Base-by-base conservation (phyloP, 1,140 invertebrate species). In the Penaeus vannamei region DNA sequence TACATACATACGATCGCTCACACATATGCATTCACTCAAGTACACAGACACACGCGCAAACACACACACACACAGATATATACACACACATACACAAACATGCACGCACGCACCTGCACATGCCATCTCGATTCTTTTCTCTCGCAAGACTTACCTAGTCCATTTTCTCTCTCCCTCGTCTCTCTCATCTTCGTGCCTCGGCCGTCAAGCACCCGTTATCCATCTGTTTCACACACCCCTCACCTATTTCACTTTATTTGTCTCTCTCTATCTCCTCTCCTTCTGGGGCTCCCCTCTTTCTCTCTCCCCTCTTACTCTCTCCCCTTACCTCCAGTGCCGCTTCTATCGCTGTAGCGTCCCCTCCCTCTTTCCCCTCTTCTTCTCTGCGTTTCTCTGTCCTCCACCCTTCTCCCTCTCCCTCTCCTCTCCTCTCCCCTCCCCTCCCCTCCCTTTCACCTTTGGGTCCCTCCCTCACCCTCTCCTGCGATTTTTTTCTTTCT, bases 201-300 rank as follows among this genome's bases (percentile, higher is more conserved):
- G 53, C 53, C 53, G 53, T 53, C 53, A 53, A 53, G 53, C 53
- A 53, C 53, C 53, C 17, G 53, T 53, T 53, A 53, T 53, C 53
- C 53, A 53, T 53, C 53, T 53, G 53, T 72, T 32, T 72, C 66
- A 72, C n/a, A 1, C 66, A 72, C 66, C 66, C 77, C 77, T 80
- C 77, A 80, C 77, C 77, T 46, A 32, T 53, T 53, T 53, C 53
- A 53, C 53, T 53, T 53, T 53, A 53, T 53, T 53, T 53, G 53
- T 53, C 53, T 53, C 53, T 53, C 53, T 53, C 53, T 53, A 12
- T 53, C 53, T 53, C 53, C 53, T 53, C 36, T 42, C 36, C 10
- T 42, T 42, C 36, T 42, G 26, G 22, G 17, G 17, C 42, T 32
- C 36, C 81, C 23, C 26, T 61, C 20, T 22, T 53, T 53, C 5